Base-by-base conservation (phyloP, 2,797 vertebrate species). In the Babyrousa celebensis region DNA sequence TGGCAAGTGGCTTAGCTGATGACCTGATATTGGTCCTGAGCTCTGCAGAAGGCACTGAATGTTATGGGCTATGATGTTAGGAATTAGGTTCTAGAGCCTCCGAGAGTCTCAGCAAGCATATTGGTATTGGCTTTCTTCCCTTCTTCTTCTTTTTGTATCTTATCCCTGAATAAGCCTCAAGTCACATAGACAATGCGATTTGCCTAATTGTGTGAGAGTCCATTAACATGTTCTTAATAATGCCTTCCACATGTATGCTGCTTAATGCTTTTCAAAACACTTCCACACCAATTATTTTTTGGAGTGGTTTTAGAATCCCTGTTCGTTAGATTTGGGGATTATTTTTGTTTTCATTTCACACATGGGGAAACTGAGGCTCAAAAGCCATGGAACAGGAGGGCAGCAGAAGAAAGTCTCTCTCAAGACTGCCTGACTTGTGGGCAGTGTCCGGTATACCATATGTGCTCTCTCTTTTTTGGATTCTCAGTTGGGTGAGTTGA, bases 311-410 rank as follows among this genome's bases (percentile, higher is more conserved):
- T 78, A 84, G 87, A 67, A 43, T 92, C 12, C 63, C 56, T 67
- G 32, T 40, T 63, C 29, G 60, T 16, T 74, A 71, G 20, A 63
- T 27, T 36, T 36, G 48, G 16, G 79, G 40, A 29, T 12, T 70
- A 56, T 58, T 95, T 93, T 75, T 36, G 87, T 89, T 60, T 93
- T 56, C 62, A 43, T 96, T 85, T 93, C 71, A 72, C 40, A 85
- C 36, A 48, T 27, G n/a, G 68, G 63, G 83, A 74, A 93, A 85
- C 20, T 79, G 94, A 89, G 85, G 32, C 56, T 80, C 32, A 75
- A 60, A 78, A 17, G 27, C 32, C 32, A 14, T 23, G 21, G 54
- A 56, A 56, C 6, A 23, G 65, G 29, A 58, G n/a, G 85, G 23
- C 27, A 27, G 36, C 14, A 87, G 71, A 89, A 27, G 12, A 14